Conservation (phyloP, 2,888 invertebrate genomes). For the Euzophera pinguis region DNA sequence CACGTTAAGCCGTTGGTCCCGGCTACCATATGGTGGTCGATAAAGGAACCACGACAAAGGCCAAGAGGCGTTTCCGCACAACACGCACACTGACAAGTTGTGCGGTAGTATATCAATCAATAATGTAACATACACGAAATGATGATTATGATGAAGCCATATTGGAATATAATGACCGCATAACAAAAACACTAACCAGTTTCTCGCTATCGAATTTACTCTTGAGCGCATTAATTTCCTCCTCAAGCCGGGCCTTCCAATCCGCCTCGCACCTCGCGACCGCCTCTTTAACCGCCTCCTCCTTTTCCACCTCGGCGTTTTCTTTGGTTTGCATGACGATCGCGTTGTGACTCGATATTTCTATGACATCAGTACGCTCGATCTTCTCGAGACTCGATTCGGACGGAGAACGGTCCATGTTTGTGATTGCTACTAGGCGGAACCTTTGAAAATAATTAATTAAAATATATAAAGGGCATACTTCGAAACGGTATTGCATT, state of each 20-base stretch:
- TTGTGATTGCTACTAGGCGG: constrained; percentile 85
- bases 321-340: constrained; percentile 84
- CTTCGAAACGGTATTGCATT: too few relatives aligned
- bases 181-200: constrained; percentile 48
- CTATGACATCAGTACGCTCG: constrained; percentile 83
- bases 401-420: constrained; percentile 87
- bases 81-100: too few relatives aligned
- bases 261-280: constrained; percentile 80
- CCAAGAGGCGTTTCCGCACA: too few relatives aligned
- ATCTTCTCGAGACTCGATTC: constrained; percentile 89
- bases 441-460: constrained; percentile 66
- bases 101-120: too few relatives aligned
- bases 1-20: too few relatives aligned
- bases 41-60: too few relatives aligned
- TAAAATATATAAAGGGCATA: neutral
- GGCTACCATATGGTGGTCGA: too few relatives aligned
- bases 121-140: too few relatives aligned
- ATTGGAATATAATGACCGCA: neutral
- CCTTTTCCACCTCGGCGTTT: constrained; percentile 81
- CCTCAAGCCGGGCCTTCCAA: constrained; percentile 73
- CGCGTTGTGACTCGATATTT: constrained; percentile 82
- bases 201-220: constrained; percentile 75
- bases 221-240: constrained; percentile 50
- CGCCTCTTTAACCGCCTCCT: constrained; percentile 72
- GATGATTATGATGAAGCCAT: neutral